Conservation (phyloP, 2,113 vertebrate species). For the Scolopax mira region DNA sequence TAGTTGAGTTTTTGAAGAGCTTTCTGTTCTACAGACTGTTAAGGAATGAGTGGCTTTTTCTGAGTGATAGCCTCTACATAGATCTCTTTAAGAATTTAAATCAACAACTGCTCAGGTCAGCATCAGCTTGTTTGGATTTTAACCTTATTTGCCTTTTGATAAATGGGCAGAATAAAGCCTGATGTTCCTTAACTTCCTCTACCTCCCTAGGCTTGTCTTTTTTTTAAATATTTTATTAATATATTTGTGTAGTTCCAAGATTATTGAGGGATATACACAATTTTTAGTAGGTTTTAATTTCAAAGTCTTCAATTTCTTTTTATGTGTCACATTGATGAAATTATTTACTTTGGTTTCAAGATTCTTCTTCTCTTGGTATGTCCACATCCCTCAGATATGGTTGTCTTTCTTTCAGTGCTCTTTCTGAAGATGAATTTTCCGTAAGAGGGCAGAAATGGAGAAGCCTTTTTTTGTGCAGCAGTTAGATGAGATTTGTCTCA, state of each 20-base stretch:
- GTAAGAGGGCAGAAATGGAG: background rate
- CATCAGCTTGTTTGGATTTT: background rate
- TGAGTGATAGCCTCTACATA: background rate
- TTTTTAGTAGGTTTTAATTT: background rate
- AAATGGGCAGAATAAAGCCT: background rate
- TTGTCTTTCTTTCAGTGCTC: background rate
- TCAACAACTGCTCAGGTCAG: background rate
- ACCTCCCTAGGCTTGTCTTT: fast-evolving
- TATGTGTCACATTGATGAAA: background rate
- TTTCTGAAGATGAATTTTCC: background rate
- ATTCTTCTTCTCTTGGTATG: background rate
- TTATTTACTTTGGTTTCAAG: background rate
- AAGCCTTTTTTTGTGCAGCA: background rate
- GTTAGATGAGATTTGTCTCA: background rate
- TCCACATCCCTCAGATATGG: background rate
- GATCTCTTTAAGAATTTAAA: background rate
- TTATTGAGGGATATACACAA: background rate
- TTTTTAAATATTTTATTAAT: background rate
- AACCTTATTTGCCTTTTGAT: background rate
- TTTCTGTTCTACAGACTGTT: background rate
- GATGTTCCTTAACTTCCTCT: background rate
- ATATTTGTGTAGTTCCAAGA: background rate
- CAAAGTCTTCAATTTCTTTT: background rate
- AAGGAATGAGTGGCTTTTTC: background rate
- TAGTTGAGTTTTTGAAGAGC: background rate